These are phyloP conservation scores for Cheiracanthium punctorium DNA, from an alignment of 2,888 invertebrate species.

Conservation along the genomic window DNA sequence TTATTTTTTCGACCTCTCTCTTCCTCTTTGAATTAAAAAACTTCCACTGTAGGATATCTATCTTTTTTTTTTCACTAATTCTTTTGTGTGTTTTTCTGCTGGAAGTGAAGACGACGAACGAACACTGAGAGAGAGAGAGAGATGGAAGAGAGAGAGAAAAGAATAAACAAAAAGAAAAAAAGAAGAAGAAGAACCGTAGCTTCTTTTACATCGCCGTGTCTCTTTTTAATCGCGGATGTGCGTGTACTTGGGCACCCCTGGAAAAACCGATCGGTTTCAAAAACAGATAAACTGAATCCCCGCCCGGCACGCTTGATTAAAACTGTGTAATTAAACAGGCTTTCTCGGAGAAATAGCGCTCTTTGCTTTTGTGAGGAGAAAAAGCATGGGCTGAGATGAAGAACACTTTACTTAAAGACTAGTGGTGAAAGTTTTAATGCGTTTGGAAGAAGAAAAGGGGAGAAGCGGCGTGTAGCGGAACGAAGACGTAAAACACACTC, in stretches of 20 bases:
- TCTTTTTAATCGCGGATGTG: slow-evolving; percentile 62
- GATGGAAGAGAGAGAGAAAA: slow-evolving; percentile 11
- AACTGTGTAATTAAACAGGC: slow-evolving; percentile 68
- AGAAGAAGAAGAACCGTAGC: not conserved
- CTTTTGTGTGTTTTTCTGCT: slow-evolving; percentile 59
- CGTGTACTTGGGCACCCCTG: slow-evolving; percentile 43
- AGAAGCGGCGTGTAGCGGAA: slow-evolving; percentile 58
- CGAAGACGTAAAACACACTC: slow-evolving; percentile 67
- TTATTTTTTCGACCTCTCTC: no score
- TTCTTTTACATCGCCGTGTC: slow-evolving; percentile 55
- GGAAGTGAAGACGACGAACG: slow-evolving; percentile 29
- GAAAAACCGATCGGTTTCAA: slow-evolving; percentile 63
- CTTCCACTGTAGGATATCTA: slow-evolving; percentile 15
- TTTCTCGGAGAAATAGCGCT: slow-evolving; percentile 50
- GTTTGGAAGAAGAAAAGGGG: slow-evolving; percentile 50
- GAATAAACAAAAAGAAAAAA: slow-evolving; percentile 6
- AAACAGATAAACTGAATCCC: slow-evolving; percentile 62
- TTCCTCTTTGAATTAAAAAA: slow-evolving; percentile 18
- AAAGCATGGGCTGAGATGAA: slow-evolving; percentile 35
- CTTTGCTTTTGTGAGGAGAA: slow-evolving; percentile 45
- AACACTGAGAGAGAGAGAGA: no score
- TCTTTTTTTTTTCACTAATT: slow-evolving; percentile 48
- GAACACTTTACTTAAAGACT: slow-evolving; percentile 66
- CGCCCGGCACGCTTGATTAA: slow-evolving; percentile 62
- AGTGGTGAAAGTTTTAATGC: slow-evolving; percentile 69